A percentile compares a stretch with the other conserved stretches of the same genome.
phyloP scores from a whole-genome alignment of 2,113 vertebrate species.

The Hypocryptadius cinnamomeus region DNA sequence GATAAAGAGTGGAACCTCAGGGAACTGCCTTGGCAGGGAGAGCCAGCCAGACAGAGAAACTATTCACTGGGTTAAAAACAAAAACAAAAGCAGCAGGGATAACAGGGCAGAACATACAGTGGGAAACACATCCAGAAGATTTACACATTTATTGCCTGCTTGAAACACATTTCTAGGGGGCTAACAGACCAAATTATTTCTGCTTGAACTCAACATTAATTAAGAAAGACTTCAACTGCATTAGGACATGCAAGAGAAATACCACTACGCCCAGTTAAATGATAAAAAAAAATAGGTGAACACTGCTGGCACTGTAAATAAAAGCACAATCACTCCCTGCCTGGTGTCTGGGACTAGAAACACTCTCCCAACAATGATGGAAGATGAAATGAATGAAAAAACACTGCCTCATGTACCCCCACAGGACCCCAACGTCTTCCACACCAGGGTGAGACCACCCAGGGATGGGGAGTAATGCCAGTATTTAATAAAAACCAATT shows the following conservation, averaged over 20 bases:
- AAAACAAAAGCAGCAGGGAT: neutral
- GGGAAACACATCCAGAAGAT: neutral
- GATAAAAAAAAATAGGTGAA: neutral
- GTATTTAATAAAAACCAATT: neutral
- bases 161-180: neutral
- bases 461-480: neutral
- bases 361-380: neutral
- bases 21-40: neutral
- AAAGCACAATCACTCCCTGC: neutral
- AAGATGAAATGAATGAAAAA: neutral
- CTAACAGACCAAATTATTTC: neutral
- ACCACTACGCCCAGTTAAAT: neutral
- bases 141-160: neutral
- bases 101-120: neutral
- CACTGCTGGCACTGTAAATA: neutral
- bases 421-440: neutral
- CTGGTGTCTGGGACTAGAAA: neutral
- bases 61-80: neutral
- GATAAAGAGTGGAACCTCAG: neutral
- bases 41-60: neutral
- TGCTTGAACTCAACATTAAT: neutral
- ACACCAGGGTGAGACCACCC: neutral
- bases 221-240: neutral
- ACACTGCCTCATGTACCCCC: rapidly evolving
- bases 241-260: neutral